A percentile compares a stretch with the other conserved stretches of the same genome.
phyloP scores from a whole-genome alignment of 2,888 invertebrate species.

The Resseliella maxima region DNA sequence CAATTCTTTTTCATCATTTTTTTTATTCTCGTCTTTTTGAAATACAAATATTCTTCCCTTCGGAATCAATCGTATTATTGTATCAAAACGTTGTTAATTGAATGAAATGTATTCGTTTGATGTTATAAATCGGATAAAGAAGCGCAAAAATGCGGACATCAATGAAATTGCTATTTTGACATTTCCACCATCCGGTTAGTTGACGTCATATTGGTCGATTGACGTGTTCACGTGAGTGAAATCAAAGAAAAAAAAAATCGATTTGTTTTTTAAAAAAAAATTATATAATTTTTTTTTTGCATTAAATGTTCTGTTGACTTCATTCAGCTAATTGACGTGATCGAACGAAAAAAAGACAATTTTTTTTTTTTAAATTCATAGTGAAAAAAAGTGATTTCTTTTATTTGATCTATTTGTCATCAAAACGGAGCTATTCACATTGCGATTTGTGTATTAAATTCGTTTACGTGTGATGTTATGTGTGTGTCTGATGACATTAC shows the following conservation, averaged over 20 bases:
- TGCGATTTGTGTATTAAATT: constrained; percentile 4
- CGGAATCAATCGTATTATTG: background rate
- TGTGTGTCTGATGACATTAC: constrained; percentile 23
- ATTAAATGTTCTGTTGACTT: constrained; percentile 21
- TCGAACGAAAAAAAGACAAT: background rate
- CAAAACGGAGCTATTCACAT: constrained; percentile 45
- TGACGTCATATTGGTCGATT: background rate
- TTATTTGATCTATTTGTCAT: constrained; percentile 13
- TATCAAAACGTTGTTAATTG: constrained; percentile 19
- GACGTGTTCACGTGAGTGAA: too few species aligned
- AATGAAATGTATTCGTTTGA: constrained; percentile 51
- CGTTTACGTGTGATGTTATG: background rate
- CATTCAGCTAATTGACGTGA: background rate
- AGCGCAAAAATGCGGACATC: constrained; percentile 7
- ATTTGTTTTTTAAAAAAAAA: background rate
- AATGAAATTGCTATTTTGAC: background rate
- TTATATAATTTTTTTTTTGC: background rate
- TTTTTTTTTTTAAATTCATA: too few species aligned
- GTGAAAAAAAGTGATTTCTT: background rate
- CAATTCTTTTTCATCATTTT: background rate
- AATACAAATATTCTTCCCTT: background rate
- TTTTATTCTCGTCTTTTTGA: background rate
- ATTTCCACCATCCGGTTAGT: background rate
- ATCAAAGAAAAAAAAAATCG: background rate
- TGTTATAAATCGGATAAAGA: constrained; percentile 43